Base-by-base conservation (phyloP, 2,113 vertebrate genomes). In the Vulpes vulpes region DNA sequence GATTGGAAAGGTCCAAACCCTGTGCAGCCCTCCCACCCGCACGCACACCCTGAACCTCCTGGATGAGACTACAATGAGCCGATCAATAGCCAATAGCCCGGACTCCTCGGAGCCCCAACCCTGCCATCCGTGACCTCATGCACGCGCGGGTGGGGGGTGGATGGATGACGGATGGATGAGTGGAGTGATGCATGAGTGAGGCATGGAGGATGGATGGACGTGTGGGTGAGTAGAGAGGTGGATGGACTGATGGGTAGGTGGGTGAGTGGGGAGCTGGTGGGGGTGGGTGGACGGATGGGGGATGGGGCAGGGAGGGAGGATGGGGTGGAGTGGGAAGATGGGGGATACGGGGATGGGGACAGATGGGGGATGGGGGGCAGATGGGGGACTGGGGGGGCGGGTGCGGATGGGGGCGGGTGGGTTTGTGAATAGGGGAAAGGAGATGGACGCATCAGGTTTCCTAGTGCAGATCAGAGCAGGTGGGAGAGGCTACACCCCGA, bases 241-340 rank as follows among this genome's bases (percentile, higher is more conserved):
- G 43, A 43, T 43, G 43, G 43, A 43, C 43, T 23, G 49, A 7
- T 30, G n/a, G n/a, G 2, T 30, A 8, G 49, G 5, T 38, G 49
- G 22, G 0, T 16, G 7, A 17, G 12, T 71, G 11, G 32, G 8
- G 51, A 27, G 62, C 8, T 67, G 4, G 19, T 43, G 8, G 6
- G 5, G 69, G 0, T 64, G 57, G 64, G 0, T 17, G 38, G 30
- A 2, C 19, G n/a, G 51, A 0, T 43, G 11, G 8, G 3, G 59
- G 1, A 60, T n/a, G 32, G 65, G 14, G 57, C 15, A 59, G 7
- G 27, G 65, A 2, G 16, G 14, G 16, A 5, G 60, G 9, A 62
- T 62, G 60, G 60, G 59, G 20, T 8, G 8, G 60, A 25, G 22
- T 60, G n/a, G 23, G 10, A 57, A 5, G 60, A 15, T 53, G 88